Conservation (phyloP, 2,888 invertebrate species). For the Tribolium freemani region DNA sequence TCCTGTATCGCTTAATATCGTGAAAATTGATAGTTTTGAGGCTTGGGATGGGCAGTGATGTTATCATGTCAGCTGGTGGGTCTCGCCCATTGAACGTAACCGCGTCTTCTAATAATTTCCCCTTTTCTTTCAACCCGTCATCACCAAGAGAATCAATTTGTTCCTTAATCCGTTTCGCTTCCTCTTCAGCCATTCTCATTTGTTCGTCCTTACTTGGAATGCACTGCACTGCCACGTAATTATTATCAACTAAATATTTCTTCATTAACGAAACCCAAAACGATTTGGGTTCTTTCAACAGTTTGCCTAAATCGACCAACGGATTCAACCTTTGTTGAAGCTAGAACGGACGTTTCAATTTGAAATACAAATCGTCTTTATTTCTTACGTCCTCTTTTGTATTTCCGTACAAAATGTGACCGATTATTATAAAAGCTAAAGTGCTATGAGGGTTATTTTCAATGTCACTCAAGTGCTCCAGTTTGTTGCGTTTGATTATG, state of each 20-base stretch:
- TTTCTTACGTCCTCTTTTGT: constrained; percentile 78
- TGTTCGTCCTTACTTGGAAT: constrained; percentile 77
- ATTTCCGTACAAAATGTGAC: constrained; percentile 87
- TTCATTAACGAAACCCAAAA: constrained; percentile 83
- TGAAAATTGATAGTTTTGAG: constrained; percentile 81
- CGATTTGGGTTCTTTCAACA: constrained; percentile 73
- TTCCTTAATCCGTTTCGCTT: constrained; percentile 78
- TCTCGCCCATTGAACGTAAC: constrained; percentile 82
- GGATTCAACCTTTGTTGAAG: constrained; percentile 79
- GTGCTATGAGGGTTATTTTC: constrained; percentile 85
- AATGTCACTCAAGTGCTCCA: constrained; percentile 79
- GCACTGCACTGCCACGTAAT: constrained; percentile 75
- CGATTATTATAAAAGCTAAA: constrained; percentile 83
- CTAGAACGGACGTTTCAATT: constrained; percentile 65
- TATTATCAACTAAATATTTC: constrained; percentile 77
- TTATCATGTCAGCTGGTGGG: constrained; percentile 80
- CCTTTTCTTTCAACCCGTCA: constrained; percentile 78
- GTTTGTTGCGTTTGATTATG: constrained; percentile 79
- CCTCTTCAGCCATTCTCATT: constrained; percentile 78
- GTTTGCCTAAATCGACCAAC: constrained; percentile 73
- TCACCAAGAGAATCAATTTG: constrained; percentile 78
- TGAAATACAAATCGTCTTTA: not conserved
- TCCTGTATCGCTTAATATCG: constrained; percentile 68
- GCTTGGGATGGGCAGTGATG: constrained; percentile 82
- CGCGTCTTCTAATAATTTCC: constrained; percentile 75